Evolutionary conservation across 2,113 vertebrate genomes (phyloP).

Genomic region (Thunnus thynnus): DNA sequence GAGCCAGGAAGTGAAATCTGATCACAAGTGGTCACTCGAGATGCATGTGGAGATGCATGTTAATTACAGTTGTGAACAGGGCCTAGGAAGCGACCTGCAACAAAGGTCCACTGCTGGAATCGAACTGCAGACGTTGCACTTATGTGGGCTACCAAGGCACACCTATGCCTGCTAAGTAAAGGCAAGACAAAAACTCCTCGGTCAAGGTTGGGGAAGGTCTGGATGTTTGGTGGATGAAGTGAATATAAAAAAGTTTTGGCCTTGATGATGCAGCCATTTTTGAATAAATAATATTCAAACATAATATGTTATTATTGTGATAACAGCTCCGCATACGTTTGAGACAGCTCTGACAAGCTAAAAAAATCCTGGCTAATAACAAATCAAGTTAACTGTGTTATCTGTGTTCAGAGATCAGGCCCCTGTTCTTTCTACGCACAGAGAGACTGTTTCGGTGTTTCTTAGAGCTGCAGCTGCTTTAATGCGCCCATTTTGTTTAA

Average conservation of each 20-base stretch:
- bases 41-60: too few species aligned
- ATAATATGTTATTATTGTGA: neutral
- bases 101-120: too few species aligned
- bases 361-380: neutral
- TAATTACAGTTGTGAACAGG: too few species aligned
- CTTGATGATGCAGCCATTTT: neutral
- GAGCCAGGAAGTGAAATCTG: too few species aligned
- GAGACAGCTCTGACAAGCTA: neutral
- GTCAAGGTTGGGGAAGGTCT: too few species aligned
- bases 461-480: slow-evolving; percentile 20
- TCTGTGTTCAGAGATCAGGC: neutral
- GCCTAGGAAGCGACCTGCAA: too few species aligned
- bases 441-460: slow-evolving; percentile 14
- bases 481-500: slow-evolving; percentile 1
- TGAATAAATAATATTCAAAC: neutral
- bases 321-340: neutral
- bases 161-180: too few species aligned
- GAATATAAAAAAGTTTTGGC: neutral
- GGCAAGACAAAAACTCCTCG: too few species aligned
- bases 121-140: too few species aligned
- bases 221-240: too few species aligned
- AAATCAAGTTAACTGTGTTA: slow-evolving; percentile 5
- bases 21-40: too few species aligned
- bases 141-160: too few species aligned
- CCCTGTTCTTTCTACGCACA: slow-evolving; percentile 1